These are phyloP conservation scores for Malacoctenus gilli DNA, from an alignment of 2,797 vertebrate genomes.

Conservation along the genomic window DNA sequence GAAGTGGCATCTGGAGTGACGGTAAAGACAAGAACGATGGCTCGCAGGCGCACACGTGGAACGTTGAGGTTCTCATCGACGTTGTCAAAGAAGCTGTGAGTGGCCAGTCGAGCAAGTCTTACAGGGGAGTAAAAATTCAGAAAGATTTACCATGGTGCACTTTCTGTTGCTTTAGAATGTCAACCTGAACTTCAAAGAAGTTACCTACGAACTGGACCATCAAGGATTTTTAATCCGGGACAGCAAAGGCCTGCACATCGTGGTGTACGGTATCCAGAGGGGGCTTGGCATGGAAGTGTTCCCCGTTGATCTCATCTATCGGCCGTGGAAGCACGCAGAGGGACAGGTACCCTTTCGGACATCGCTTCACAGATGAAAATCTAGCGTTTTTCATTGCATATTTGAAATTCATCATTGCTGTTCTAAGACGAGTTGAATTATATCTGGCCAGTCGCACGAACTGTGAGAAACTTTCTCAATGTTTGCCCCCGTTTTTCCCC, in stretches of 20 bases:
- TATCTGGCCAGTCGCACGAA: no score
- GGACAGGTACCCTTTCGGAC: slow-evolving; percentile 87
- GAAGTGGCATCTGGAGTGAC: slow-evolving; percentile 99
- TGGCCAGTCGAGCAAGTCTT: slow-evolving; percentile 25
- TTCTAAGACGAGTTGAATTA: no score
- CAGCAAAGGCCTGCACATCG: slow-evolving; percentile 96
- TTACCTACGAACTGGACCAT: slow-evolving; percentile 98
- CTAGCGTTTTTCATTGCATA: no score
- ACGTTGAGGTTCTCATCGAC: slow-evolving; percentile 97
- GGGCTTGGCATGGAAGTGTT: slow-evolving; percentile 96
- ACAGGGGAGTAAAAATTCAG: no score
- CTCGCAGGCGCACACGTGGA: slow-evolving; percentile 96
- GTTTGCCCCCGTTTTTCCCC: no score
- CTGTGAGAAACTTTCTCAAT: no score
- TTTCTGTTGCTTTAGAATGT: slow-evolving; percentile 85
- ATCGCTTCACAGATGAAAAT: background rate
- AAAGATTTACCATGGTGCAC: no score
- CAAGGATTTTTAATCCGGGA: slow-evolving; percentile 96
- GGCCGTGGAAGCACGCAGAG: slow-evolving; percentile 98
- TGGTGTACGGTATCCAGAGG: slow-evolving; percentile 95
- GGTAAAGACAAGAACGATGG: slow-evolving; percentile 98
- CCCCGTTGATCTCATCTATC: slow-evolving; percentile 96
- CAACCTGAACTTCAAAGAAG: slow-evolving; percentile 97
- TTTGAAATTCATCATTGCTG: background rate
- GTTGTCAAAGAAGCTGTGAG: slow-evolving; percentile 97